Evolutionary conservation across 2,113 vertebrate species (phyloP), one percentile per base, ranked within the genome.

Genomic region (Columba janthina): DNA sequence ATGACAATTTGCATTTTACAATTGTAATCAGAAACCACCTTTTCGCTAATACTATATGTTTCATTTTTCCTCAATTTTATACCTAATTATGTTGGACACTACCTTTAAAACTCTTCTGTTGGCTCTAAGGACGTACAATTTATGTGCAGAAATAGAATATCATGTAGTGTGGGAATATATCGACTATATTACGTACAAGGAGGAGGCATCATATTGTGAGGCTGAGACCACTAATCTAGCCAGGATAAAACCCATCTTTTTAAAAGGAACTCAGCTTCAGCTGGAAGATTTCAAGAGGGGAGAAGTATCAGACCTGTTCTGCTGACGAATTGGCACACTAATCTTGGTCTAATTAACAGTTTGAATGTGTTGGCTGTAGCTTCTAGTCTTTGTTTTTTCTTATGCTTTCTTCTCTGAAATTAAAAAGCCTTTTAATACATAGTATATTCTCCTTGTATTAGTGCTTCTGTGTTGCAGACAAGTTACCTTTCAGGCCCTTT

Each of bases 301-400:
- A 42, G 18, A 54, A 1, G 4, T 19, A 11, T 21, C 36, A 84
- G 50, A 38, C 11, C 64, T 51, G 9, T 64, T 66, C 46, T 77
- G 28, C 15, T 90, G n/a, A 32, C 3, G 25, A 44, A 76, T 0
- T 40, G 50, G 5, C 46, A 14, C 2, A 1, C 28, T 73, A 12
- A 48, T 20, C 46, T 58, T 20, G 17, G 11, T 28, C 36, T 61
- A 38, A 72, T 20, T 65, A 53, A 50, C 22, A 76, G 42, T 21
- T 34, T 67, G 28, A 53, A 61, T 17, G 17, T 38, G 19, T 20
- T 61, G 15, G 12, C 48, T 76, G 25, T 15, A 65, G 36, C 9
- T 61, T 65, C 36, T 58, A 42, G 1, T 15, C 11, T 21, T 75
- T 40, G 1, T 5, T 66, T 70, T 22, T 28, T 38, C 44, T 54